Base-by-base conservation (phyloP, 2,797 vertebrate species). In the Diceros bicornis region DNA sequence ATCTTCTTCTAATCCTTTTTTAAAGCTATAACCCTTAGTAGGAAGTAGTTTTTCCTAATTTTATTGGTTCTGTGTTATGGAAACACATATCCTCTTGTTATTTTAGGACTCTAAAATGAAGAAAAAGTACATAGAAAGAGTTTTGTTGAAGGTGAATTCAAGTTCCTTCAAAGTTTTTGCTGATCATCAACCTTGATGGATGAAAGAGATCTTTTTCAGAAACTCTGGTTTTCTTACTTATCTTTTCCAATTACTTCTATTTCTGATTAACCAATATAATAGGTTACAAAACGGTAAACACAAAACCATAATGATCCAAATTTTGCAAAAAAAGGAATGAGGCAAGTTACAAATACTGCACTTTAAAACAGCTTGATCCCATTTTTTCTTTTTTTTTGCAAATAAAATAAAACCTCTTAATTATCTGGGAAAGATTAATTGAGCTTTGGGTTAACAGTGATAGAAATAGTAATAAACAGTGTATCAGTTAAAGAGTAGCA, bases 1-100 rank as follows among this genome's bases (percentile, higher is more conserved):
- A 6, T 77, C 34, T 88, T 94, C 62, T 97, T 94, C 20, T 96
- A 89, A 95, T 81, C 23, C 64, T 95, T 71, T 72, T 87, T 86
- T 68, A 83, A 92, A 93, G 50, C 27, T 52, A 71, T 50, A 81
- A 94, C 52, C 2, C 1, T 96, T 55, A 83, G 27, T 59, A 84
- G 85, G 44, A 97, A 91, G 20, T 94, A 64, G 32, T 87, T 97
- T 84, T 6, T 66, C 18, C 34, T 61, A 44, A 37, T 84, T 92
- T 7, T 68, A 57, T 95, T 84, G 90, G 62, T 93, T 94, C 14
- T 77, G 3, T 85, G 23, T 92, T 66, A 71, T 23, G 37, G 66
- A 81, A 95, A 21, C 12, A 55, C 6, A 7, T 41, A 44, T 61
- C 27, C 12, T 90, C 41, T 78, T 71, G 1, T 72, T 64, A 64